Evolutionary conservation across 1,140 invertebrate genomes (phyloP).

Genomic region (Drosophila kurseongensis): DNA sequence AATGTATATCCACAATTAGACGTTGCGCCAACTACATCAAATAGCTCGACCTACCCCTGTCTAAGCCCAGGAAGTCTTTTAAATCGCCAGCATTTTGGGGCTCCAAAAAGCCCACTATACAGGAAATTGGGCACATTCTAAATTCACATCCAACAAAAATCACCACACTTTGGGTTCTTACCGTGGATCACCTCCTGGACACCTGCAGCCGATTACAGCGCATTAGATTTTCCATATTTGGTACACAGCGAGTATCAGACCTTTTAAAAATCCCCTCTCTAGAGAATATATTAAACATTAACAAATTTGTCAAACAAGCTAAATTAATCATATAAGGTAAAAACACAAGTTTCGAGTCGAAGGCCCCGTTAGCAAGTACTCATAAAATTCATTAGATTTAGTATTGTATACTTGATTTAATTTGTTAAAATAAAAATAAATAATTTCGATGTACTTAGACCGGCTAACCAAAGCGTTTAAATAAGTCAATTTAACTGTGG

Average conservation of each 20-base stretch:
- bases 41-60: neutral
- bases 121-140: too few relatives aligned
- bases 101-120: neutral
- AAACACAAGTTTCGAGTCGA: neutral
- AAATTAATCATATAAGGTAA: neutral
- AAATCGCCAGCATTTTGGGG: neutral
- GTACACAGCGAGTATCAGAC: neutral
- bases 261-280: neutral
- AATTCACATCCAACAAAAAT: too few relatives aligned
- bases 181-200: too few relatives aligned
- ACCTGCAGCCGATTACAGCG: too few relatives aligned
- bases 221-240: neutral
- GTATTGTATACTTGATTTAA: neutral
- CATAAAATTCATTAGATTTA: neutral
- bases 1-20: neutral
- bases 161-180: too few relatives aligned
- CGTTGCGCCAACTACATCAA: neutral
- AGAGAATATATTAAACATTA: neutral
- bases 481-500: conserved; percentile 49
- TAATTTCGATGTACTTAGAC: conserved; percentile 39
- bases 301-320: neutral
- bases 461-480: conserved; percentile 29
- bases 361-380: neutral
- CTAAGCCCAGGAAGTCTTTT: neutral
- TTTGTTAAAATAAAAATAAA: too few relatives aligned